Evolutionary conservation across 1,140 invertebrate species (phyloP).

Genomic region (Aphaenogaster floridana): DNA sequence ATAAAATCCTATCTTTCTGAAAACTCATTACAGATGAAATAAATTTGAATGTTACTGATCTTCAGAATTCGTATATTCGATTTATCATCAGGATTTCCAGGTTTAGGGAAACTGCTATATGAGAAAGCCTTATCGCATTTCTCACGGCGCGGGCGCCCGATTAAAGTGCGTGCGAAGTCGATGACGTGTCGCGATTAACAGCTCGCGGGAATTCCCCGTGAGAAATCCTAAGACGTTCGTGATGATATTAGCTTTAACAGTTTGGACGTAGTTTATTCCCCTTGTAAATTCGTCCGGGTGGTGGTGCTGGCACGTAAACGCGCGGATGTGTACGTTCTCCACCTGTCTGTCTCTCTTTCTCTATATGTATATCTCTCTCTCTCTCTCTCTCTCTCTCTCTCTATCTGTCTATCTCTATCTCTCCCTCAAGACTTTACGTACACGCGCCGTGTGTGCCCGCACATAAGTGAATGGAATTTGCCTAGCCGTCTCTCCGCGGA

Average conservation of each 20-base stretch:
- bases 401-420: constrained; percentile 10
- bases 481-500: constrained; percentile 69
- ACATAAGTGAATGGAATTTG: constrained; percentile 76
- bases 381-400: constrained; percentile 9
- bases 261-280: constrained; percentile 65
- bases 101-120: background rate
- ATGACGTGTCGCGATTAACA: constrained; percentile 52
- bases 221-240: constrained; percentile 66
- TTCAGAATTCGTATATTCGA: constrained; percentile 13
- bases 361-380: constrained; percentile 24
- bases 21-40: background rate
- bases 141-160: background rate
- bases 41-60: background rate
- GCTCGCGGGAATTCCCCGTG: constrained; percentile 25
- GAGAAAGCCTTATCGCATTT: constrained; percentile 23
- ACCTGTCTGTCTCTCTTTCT: constrained; percentile 35
- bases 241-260: constrained; percentile 58
- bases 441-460: constrained; percentile 46
- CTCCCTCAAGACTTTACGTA: constrained; percentile 53
- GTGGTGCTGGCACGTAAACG: constrained; percentile 64
- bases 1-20: background rate
- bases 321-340: constrained; percentile 5
- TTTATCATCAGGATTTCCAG: background rate
- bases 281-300: constrained; percentile 64
- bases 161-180: constrained; percentile 37